Evolutionary conservation across 92 coral and sea anemone genomes (phyloP).

Genomic region (Galaxea fascicularis): DNA sequence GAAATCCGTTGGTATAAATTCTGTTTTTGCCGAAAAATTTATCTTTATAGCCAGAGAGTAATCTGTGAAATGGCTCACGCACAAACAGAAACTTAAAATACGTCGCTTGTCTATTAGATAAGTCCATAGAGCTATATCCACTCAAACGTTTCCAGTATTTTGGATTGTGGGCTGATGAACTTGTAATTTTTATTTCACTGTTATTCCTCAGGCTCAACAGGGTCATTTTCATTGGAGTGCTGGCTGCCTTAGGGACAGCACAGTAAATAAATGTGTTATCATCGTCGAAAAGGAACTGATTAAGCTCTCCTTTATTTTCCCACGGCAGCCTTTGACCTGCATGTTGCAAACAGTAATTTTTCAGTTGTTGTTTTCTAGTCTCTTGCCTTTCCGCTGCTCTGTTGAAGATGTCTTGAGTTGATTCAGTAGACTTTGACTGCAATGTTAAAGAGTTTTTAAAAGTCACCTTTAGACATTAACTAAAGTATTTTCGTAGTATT

Average conservation of each 20-base stretch:
- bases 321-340: neutral
- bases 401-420: conserved; percentile 3
- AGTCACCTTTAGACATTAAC: neutral
- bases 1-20: conserved; percentile 29
- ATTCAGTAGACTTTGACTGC: neutral
- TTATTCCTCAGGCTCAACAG: conserved; percentile 22
- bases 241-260: conserved; percentile 39
- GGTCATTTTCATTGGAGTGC: conserved; percentile 30
- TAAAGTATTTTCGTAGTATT: too few relatives aligned
- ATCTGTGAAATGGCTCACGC: conserved; percentile 67
- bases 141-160: conserved; percentile 45
- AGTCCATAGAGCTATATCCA: conserved; percentile 19
- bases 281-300: conserved; percentile 28
- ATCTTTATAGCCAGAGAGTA: conserved; percentile 60
- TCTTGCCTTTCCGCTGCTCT: conserved; percentile 29
- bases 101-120: conserved; percentile 34
- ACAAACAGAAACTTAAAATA: conserved; percentile 62
- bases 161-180: neutral
- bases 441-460: neutral
- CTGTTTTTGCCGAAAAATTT: conserved; percentile 51
- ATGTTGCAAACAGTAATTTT: conserved; percentile 25
- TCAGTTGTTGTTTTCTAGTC: conserved; percentile 17
- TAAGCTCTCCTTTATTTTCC: neutral
- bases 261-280: conserved; percentile 27
- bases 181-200: neutral